Percentiles rank a stretch among this genome's conserved stretches.
Conservation (phyloP, 1,140 invertebrate genomes). For the Hypsibius dujardini region DNA sequence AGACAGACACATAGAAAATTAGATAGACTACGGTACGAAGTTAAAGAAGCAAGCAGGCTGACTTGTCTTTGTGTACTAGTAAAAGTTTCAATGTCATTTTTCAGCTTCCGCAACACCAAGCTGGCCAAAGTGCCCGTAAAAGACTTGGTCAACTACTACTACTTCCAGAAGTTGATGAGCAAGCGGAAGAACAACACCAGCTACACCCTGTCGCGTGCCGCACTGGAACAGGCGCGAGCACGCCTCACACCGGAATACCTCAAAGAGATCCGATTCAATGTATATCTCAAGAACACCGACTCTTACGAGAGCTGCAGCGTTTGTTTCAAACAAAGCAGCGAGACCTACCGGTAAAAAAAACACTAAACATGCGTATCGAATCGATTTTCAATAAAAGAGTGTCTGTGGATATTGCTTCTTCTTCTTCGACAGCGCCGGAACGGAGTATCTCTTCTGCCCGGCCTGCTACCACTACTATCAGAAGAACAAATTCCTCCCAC, state of each 20-base stretch:
- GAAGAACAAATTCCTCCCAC: neutral
- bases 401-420: neutral
- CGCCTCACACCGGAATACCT: neutral
- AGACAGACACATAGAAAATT: neutral
- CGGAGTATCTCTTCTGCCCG: neutral
- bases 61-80: too few species aligned
- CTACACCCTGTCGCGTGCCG: neutral
- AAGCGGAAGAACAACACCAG: neutral
- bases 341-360: neutral
- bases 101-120: neutral
- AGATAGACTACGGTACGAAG: too few species aligned
- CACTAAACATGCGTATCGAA: neutral
- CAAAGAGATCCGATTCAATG: neutral
- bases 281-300: neutral
- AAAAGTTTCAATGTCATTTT: neutral
- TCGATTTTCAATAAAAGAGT: neutral
- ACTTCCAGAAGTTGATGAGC: neutral
- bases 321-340: neutral
- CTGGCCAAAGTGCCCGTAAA: neutral
- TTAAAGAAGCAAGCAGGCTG: too few species aligned
- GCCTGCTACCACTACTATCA: neutral
- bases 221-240: neutral
- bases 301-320: neutral
- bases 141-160: slow-evolving; percentile 12
- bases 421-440: neutral